Evolutionary conservation across 92 coral and sea anemone species (phyloP), one percentile per base, ranked within the genome.

Genomic region (Muricea muricata): DNA sequence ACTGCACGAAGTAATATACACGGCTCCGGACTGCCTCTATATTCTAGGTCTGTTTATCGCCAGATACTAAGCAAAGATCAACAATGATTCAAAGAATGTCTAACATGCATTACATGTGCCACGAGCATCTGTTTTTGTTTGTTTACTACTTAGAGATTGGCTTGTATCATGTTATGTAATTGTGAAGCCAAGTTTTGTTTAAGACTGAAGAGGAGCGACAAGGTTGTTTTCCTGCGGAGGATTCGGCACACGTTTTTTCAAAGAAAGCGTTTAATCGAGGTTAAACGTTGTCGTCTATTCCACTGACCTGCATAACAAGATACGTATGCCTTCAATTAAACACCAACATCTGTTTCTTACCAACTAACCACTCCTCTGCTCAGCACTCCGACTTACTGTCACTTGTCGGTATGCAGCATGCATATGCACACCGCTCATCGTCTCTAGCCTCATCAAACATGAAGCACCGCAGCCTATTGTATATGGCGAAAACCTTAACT

Each of bases 31-130:
- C 70, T 57, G 83, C 58, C 83, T 78, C 83, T 65, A 63, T 1
- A 57, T 34, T 39, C 67, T 26, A 34, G 83, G 71, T 46, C 83
- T 78, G 83, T 78, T 78, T 78, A 78, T 78, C 83, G 83, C 83
- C 14, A 78, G 83, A 58, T 78, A 78, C 65, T 78, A 21, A 35
- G 21, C 39, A 76, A 78, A 78, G 83, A 72, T 78, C 83, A 78
- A 78, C 83, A 78, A 52, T 57, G 25, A 76, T 76, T 76, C 31
- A 47, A 76, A 32, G 81, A 76, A 56, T 78, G 83, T 58, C 83
- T 57, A 65, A 78, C 39, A 63, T 28, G 39, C 39, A 30, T 18
- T 0, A 30, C 34, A 63, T 2, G 55, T 46, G 41, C 57, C 34
- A n/a, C 69, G 34, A 1, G 55, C 54, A 56, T 61, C 32, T 78